Conservation (phyloP, 2,797 vertebrate species). For the Coregonus sp. region DNA sequence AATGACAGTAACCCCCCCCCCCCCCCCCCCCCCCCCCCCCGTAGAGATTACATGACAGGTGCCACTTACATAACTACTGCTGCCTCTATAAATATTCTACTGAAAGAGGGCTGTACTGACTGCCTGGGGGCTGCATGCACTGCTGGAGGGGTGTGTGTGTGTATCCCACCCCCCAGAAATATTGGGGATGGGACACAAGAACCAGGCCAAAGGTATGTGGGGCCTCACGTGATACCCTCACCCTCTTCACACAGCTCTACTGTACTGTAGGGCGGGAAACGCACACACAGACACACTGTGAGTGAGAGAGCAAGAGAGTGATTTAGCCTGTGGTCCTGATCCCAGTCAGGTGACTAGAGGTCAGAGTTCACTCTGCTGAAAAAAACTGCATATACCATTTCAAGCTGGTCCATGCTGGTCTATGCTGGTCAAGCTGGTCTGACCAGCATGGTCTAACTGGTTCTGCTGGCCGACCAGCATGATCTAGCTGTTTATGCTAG, state of each 20-base stretch:
- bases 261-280: constrained; percentile 17
- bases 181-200: not conserved
- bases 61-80: constrained; percentile 75
- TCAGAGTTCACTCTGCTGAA: constrained; percentile 32
- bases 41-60: constrained; percentile 79
- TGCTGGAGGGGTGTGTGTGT: constrained; percentile 20
- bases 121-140: constrained; percentile 39
- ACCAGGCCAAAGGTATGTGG: constrained; percentile 54
- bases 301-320: not conserved
- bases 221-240: constrained; percentile 57
- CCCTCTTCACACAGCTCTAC: constrained; percentile 27
- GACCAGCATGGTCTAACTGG: too few relatives aligned
- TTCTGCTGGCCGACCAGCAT: too few relatives aligned
- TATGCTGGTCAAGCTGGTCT: too few relatives aligned
- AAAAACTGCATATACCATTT: too few relatives aligned
- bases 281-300: constrained; percentile 9
- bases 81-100: constrained; percentile 75
- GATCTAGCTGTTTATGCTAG: too few relatives aligned
- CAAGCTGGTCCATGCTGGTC: too few relatives aligned
- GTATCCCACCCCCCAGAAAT: not conserved
- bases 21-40: constrained; percentile 14
- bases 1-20: not conserved
- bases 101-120: constrained; percentile 66
- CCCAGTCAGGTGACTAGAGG: constrained; percentile 47
- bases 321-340: constrained; percentile 46